Evolutionary conservation across 2,888 invertebrate species (phyloP), one percentile per base, ranked within the genome.

Genomic region (Nomada fabriciana): DNA sequence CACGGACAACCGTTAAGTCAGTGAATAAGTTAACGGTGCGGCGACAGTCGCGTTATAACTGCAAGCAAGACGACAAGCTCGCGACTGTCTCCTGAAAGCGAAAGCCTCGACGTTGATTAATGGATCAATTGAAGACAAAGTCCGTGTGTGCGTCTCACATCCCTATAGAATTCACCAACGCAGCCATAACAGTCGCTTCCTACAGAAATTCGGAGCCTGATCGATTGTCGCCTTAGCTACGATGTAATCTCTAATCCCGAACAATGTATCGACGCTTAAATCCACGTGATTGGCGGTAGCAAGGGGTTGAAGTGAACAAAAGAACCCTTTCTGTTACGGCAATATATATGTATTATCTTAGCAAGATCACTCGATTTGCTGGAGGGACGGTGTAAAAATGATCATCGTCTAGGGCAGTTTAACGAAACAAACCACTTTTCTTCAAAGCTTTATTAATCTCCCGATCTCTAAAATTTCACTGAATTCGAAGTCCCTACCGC

Each of bases 51-150:
- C 73, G 80, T 78, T 76, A 76, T 71, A 77, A 59, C 80, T n/a
- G 72, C 43, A 70, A 74, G 60, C 47, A 75, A 69, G 81, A 75
- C 69, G 64, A 73, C 67, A 23, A n/a, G 50, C 42, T 55, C 65
- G 82, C 55, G 53, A 68, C 47, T 70, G 53, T 42, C 7, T 64
- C 60, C 69, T 76, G 76, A 79, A 80, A 81, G 80, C 53, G 74
- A 80, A 63, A 74, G 78, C 81, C 82, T 73, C 83, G 89, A 90
- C 89, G 80, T 88, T 90, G 90, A 90, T 90, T 86, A 90, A 90
- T 90, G 85, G 78, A 53, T 80, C 86, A 85, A 88, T 90, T 90
- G 87, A 89, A 88, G 87, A 75, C 80, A 76, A 67, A 88, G 84
- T 55, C 65, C 23, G n/a, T 11, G 42, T n/a, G 29, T 42, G 53